These are phyloP conservation scores for Pedetes capensis DNA, from an alignment of 2,113 vertebrate genomes.

Conservation along the genomic window DNA sequence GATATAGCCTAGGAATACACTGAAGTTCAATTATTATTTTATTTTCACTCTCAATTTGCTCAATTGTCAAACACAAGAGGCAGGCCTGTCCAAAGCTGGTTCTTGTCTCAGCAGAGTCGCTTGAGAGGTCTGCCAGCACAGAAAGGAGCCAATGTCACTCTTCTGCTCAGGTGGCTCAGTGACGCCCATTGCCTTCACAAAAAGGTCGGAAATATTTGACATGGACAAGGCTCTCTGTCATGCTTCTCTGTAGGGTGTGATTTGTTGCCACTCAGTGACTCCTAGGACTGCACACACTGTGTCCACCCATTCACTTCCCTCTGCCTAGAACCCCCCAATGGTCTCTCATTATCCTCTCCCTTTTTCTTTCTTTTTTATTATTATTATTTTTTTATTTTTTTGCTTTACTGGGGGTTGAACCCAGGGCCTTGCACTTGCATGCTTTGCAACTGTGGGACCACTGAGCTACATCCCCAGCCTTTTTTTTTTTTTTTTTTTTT, in stretches of 20 bases:
- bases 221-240: neutral
- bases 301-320: neutral
- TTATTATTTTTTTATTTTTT: no score
- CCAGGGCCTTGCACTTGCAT: no score
- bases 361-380: no score
- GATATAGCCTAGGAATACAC: neutral
- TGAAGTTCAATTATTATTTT: neutral
- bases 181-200: neutral
- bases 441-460: no score
- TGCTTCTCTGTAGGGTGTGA: neutral
- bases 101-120: neutral
- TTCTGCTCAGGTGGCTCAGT: neutral
- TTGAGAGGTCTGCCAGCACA: neutral
- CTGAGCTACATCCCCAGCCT: no score
- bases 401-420: no score
- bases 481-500: no score
- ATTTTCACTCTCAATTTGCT: neutral
- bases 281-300: neutral
- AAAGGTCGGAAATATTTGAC: neutral
- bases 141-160: neutral
- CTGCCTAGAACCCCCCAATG: neutral
- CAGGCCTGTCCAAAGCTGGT: rapidly evolving
- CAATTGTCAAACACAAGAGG: neutral
- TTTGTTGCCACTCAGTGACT: neutral
- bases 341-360: neutral